These are phyloP conservation scores for Aldabrachelys gigantea DNA, from an alignment of 2,113 vertebrate genomes.

Conservation along the genomic window DNA sequence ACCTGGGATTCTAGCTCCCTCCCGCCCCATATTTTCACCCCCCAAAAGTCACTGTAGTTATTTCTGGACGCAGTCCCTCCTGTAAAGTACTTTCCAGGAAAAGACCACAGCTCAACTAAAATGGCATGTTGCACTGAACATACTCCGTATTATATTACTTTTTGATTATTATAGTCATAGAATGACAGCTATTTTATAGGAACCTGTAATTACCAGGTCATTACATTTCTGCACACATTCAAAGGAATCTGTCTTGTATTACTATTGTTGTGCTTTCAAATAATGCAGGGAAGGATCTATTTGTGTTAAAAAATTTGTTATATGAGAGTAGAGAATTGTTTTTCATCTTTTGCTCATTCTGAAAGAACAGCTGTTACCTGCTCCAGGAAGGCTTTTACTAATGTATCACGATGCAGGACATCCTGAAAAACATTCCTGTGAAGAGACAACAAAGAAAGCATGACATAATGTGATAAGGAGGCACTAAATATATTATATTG, in stretches of 20 bases:
- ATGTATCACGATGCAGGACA: constrained; percentile 91
- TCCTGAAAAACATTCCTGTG: constrained; percentile 96
- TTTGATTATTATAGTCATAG: background rate
- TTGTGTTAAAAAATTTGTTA: background rate
- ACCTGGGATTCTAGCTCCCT: background rate
- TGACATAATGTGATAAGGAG: background rate
- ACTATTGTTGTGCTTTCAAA: background rate
- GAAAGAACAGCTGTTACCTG: constrained; percentile 83
- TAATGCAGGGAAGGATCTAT: background rate
- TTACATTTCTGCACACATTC: background rate
- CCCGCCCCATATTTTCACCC: background rate
- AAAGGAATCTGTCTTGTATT: background rate
- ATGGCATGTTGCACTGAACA: background rate
- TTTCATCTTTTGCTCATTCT: background rate
- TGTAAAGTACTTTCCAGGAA: background rate
- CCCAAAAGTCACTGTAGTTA: background rate
- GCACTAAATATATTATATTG: background rate
- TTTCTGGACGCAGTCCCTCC: background rate
- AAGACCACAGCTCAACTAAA: background rate
- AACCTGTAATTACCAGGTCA: background rate
- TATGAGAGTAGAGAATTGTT: background rate
- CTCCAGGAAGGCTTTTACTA: constrained; percentile 94
- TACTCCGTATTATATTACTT: background rate
- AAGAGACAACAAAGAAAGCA: constrained; percentile 11
- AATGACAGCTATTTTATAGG: background rate